A percentile compares a stretch with the other conserved stretches of the same genome.
Conservation (phyloP, 92 coral and sea anemone species). For the Chrysogorgia sp. region DNA sequence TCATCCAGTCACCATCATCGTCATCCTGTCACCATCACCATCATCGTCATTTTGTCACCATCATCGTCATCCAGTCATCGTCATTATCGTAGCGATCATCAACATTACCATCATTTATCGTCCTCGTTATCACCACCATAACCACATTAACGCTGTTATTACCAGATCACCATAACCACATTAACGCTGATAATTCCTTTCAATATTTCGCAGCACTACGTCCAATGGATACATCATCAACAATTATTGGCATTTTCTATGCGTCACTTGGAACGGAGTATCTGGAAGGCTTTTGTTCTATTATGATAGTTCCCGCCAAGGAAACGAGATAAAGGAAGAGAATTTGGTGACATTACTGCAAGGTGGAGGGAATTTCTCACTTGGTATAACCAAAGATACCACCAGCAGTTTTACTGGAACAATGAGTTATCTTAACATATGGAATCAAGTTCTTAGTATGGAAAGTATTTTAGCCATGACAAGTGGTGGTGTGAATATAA, state of each 20-base stretch:
- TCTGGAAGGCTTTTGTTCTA: not conserved
- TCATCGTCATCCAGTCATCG: no score
- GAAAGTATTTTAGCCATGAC: not conserved
- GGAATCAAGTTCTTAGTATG: not conserved
- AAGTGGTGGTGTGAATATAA: slow-evolving; percentile 25
- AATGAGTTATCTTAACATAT: slow-evolving; percentile 8
- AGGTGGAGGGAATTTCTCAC: not conserved
- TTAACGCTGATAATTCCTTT: not conserved
- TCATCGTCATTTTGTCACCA: no score
- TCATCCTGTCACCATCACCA: no score
- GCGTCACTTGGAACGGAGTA: not conserved
- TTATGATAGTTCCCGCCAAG: not conserved
- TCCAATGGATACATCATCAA: not conserved
- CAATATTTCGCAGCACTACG: not conserved
- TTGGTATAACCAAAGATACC: not conserved
- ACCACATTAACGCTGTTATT: not conserved
- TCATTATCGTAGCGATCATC: no score
- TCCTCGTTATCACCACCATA: no score
- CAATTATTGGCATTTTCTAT: slow-evolving; percentile 6
- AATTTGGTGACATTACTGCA: not conserved
- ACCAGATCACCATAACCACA: not conserved
- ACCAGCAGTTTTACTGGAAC: slow-evolving; percentile 2
- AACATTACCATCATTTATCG: no score
- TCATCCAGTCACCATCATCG: no score
- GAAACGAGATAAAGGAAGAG: not conserved